Conservation (phyloP, 92 coral and sea anemone genomes). For the Epizoanthus stellaris region DNA sequence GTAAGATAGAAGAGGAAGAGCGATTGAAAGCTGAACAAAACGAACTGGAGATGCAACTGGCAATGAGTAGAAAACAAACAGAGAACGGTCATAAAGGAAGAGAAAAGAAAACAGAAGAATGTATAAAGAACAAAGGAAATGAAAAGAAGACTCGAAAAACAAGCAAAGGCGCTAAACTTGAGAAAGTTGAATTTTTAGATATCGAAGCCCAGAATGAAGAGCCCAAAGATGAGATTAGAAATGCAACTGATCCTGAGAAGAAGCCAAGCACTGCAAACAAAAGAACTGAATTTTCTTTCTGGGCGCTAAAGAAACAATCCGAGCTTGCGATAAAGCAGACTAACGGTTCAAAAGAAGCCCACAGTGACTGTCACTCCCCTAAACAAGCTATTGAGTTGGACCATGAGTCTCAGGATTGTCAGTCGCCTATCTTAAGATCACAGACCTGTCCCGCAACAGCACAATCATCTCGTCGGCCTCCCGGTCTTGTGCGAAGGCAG, state of each 20-base stretch:
- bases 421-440: slow-evolving; percentile 23
- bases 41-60: slow-evolving; percentile 19
- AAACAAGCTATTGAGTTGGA: neutral
- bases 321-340: neutral
- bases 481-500: neutral
- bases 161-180: neutral
- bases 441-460: slow-evolving; percentile 25
- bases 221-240: neutral
- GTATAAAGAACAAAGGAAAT: neutral
- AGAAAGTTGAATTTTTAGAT: neutral
- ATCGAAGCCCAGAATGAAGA: neutral
- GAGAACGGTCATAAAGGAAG: neutral
- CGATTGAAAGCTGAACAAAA: slow-evolving; percentile 43
- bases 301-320: neutral
- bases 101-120: neutral
- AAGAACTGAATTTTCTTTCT: neutral
- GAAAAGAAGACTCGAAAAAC: neutral
- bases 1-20: slow-evolving; percentile 44
- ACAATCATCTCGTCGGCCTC: neutral
- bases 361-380: neutral
- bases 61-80: neutral
- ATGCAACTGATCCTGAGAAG: neutral
- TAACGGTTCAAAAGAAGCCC: neutral
- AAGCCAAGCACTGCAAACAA: neutral
- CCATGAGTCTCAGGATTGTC: neutral